A percentile compares a stretch with the other conserved stretches of the same genome.
Evolutionary conservation across 30 jellyfish, hydroid and myxozoan genomes (phyloP).

Genomic region (Nemopilema nomurai): DNA sequence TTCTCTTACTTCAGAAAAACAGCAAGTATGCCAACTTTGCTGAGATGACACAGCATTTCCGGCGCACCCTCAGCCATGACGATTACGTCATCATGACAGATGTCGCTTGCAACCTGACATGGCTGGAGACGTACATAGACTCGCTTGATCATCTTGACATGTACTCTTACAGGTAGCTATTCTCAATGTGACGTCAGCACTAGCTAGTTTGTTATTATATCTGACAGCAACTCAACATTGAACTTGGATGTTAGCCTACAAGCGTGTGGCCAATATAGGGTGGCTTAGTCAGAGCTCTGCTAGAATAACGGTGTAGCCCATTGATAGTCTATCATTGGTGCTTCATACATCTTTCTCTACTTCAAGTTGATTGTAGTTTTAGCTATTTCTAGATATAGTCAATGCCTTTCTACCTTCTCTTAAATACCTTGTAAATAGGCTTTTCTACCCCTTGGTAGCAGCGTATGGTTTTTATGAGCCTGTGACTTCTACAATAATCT

Average conservation of each 20-base stretch:
- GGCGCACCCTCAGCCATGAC: conserved; percentile 79
- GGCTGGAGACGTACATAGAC: conserved; percentile 89
- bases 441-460: no score
- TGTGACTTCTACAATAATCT: no score
- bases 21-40: conserved; percentile 86
- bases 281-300: no score
- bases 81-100: conserved; percentile 94
- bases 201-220: not conserved
- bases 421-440: no score
- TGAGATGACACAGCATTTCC: conserved; percentile 78
- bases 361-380: not conserved
- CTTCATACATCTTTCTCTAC: not conserved
- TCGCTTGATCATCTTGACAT: conserved; percentile 77
- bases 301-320: no score
- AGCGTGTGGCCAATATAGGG: no score
- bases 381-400: no score
- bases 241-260: not conserved
- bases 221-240: not conserved
- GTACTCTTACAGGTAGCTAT: conserved; percentile 75
- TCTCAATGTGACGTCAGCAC: not conserved
- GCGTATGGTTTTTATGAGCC: no score
- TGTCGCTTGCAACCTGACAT: conserved; percentile 62
- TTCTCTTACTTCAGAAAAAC: conserved; percentile 54
- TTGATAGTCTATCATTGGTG: not conserved
- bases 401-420: not conserved